These are phyloP conservation scores for Dasypogon diadema DNA, from an alignment of 2,888 invertebrate species.

Conservation along the genomic window DNA sequence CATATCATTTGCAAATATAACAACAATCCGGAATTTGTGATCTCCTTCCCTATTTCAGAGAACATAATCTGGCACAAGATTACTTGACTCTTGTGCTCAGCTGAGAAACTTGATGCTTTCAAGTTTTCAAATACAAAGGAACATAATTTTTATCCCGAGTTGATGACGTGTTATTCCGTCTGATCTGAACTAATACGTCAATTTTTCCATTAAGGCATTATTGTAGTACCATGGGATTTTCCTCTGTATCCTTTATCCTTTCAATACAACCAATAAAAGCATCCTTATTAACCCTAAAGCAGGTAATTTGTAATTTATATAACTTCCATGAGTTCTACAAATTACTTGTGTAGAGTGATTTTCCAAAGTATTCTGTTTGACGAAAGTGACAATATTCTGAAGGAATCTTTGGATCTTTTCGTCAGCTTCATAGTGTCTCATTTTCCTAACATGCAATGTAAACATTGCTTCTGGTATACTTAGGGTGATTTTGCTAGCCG, in stretches of 20 bases:
- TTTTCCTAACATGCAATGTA: slow-evolving; percentile 76
- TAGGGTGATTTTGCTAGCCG: slow-evolving; percentile 69
- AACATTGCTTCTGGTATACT: slow-evolving; percentile 70
- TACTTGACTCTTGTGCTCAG: slow-evolving; percentile 93
- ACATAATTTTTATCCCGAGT: slow-evolving; percentile 67
- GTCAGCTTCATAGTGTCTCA: slow-evolving; percentile 73
- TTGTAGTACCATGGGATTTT: slow-evolving; percentile 92
- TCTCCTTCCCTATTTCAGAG: slow-evolving; percentile 75
- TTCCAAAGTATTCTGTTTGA: slow-evolving; percentile 71
- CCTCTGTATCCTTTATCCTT: slow-evolving; percentile 90
- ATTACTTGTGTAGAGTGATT: no score
- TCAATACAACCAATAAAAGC: slow-evolving; percentile 73
- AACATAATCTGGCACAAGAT: slow-evolving; percentile 93
- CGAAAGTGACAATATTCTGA: slow-evolving; percentile 77
- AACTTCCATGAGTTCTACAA: no score
- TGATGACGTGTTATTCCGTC: slow-evolving; percentile 57
- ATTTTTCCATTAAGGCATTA: slow-evolving; percentile 96
- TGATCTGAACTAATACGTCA: slow-evolving; percentile 82
- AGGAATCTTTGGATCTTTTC: slow-evolving; percentile 78
- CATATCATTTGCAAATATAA: slow-evolving; percentile 85
- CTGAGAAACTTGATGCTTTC: slow-evolving; percentile 84
- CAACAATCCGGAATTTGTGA: slow-evolving; percentile 80
- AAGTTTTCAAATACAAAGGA: slow-evolving; percentile 96
- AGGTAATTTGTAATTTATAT: no score
- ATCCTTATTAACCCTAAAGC: slow-evolving; percentile 63